Evolutionary conservation across 2,113 vertebrate genomes (phyloP).

Genomic region (Lycaon pictus): DNA sequence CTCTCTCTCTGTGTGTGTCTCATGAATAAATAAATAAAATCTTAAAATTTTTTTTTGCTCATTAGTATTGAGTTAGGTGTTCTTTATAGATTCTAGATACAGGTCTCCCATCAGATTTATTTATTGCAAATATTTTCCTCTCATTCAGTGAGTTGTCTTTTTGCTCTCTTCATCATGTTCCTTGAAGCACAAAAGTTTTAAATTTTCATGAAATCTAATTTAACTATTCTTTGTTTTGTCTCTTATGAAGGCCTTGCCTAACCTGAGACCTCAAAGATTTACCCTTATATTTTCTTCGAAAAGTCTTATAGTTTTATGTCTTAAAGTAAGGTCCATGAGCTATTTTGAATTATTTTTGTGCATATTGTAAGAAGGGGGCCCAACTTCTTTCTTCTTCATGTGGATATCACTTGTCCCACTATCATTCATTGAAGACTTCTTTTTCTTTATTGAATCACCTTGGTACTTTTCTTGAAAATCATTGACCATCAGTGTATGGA

Average conservation of each 20-base stretch:
- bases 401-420: background rate
- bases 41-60: background rate
- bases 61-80: background rate
- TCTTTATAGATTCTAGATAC: background rate
- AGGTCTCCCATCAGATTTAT: background rate
- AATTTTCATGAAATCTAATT: slow-evolving; percentile 2
- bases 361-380: background rate
- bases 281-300: background rate
- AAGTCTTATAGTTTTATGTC: background rate
- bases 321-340: background rate
- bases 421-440: background rate
- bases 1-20: no score
- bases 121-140: background rate
- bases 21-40: no score
- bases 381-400: background rate
- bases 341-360: background rate
- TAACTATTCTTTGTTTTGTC: background rate
- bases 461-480: background rate
- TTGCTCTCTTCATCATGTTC: background rate
- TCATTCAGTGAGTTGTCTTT: background rate
- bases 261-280: background rate
- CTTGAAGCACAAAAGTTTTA: background rate
- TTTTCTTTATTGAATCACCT: background rate
- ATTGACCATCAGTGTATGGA: background rate
- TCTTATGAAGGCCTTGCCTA: background rate